phyloP scores from a whole-genome alignment of 2,888 invertebrate species.

The Dynastes tityus region DNA sequence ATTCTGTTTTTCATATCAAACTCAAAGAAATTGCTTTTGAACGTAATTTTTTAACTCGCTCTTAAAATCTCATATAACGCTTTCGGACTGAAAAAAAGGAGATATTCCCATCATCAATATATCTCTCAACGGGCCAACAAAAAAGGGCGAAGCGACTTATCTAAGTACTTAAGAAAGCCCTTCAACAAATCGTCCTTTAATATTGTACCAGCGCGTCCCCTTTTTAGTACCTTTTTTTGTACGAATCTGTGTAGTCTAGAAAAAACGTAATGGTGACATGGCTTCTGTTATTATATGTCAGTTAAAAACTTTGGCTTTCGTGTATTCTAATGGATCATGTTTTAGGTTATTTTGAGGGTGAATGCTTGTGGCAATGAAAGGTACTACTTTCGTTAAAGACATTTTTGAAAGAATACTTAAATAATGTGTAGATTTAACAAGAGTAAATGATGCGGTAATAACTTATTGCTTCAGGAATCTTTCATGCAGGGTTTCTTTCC shows the following conservation, averaged over 20 bases:
- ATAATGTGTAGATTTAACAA: too few species aligned
- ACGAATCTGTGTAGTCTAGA: neutral
- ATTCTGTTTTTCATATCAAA: neutral
- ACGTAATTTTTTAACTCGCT: conserved; percentile 1
- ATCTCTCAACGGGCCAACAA: conserved; percentile 16
- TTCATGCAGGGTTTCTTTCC: too few species aligned
- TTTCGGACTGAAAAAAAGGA: neutral
- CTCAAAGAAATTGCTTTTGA: neutral
- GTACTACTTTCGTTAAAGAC: too few species aligned
- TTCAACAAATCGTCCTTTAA: conserved; percentile 32
- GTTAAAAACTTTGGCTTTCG: too few species aligned
- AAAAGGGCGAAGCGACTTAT: conserved; percentile 29
- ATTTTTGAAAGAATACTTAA: too few species aligned
- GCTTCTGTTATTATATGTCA: neutral
- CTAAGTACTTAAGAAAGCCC: conserved; percentile 35
- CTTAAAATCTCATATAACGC: conserved; percentile 5
- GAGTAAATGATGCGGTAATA: too few species aligned
- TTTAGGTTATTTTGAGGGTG: too few species aligned
- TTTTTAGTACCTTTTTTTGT: neutral
- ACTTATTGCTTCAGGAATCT: too few species aligned
- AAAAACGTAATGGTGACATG: neutral
- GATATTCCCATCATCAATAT: conserved; percentile 33
- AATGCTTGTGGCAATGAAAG: too few species aligned
- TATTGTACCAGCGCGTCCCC: conserved; percentile 19
- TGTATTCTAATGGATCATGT: too few species aligned